Conservation (phyloP, 2,113 vertebrate genomes). For the Oenanthe oenanthe region DNA sequence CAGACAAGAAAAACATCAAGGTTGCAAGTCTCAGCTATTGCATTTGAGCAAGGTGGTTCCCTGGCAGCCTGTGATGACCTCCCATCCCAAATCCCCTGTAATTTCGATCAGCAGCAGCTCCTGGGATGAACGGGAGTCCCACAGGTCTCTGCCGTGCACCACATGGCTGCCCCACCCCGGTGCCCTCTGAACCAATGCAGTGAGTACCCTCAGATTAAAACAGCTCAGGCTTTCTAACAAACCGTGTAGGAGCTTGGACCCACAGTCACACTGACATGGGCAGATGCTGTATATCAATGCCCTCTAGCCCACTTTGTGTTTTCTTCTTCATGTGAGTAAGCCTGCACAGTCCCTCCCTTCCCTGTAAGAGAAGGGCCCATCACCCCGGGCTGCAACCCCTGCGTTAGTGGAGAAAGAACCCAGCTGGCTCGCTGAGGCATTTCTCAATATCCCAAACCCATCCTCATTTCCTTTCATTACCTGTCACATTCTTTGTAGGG, state of each 20-base stretch:
- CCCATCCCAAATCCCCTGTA: neutral
- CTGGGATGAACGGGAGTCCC: neutral
- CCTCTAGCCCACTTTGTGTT: neutral
- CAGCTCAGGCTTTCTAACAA: neutral
- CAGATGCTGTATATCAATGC: neutral
- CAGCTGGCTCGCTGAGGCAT: neutral
- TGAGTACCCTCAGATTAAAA: neutral
- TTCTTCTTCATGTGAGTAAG: neutral
- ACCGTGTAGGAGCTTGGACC: neutral
- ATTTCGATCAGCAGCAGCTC: neutral
- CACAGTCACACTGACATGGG: neutral
- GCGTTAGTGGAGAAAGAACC: neutral
- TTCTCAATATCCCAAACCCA: conserved; percentile 6
- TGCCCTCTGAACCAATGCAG: neutral
- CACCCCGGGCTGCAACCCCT: neutral
- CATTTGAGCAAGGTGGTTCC: neutral
- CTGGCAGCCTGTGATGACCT: fast-evolving
- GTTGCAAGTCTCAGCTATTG: neutral
- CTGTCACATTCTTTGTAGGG: neutral
- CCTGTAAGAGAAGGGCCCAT: neutral
- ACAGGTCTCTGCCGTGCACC: neutral
- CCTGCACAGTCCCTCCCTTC: neutral
- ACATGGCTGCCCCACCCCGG: fast-evolving
- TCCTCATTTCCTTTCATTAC: conserved; percentile 5
- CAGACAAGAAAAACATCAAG: neutral